phyloP scores from a whole-genome alignment of 2,888 invertebrate species.

The Drosophila prostipennis region DNA sequence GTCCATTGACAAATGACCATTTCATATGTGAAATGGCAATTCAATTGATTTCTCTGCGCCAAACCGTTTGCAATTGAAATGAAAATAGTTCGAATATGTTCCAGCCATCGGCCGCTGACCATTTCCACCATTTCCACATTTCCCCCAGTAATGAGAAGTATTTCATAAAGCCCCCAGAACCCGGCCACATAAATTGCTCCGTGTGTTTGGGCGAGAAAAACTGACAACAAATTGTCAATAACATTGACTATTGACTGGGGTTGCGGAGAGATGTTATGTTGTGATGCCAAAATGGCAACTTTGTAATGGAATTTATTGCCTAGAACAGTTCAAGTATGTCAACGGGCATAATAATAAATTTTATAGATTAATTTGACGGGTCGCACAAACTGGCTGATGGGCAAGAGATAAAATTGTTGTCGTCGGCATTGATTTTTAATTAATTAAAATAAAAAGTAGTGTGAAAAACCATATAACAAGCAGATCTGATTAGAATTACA shows the following conservation, averaged over 20 bases:
- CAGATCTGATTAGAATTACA: not conserved
- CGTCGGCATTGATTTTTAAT: slow-evolving; percentile 11
- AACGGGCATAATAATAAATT: slow-evolving; percentile 73
- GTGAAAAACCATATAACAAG: not conserved
- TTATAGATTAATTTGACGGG: slow-evolving; percentile 67
- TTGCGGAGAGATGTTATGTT: slow-evolving; percentile 52
- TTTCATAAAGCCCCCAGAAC: slow-evolving; percentile 62
- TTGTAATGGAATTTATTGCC: slow-evolving; percentile 66
- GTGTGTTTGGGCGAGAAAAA: slow-evolving; percentile 47
- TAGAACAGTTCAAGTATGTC: slow-evolving; percentile 70
- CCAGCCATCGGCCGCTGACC: slow-evolving; percentile 47
- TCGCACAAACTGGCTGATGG: slow-evolving; percentile 32
- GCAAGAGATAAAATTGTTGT: slow-evolving; percentile 5
- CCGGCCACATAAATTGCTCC: slow-evolving; percentile 63
- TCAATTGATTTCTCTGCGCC: slow-evolving; percentile 73
- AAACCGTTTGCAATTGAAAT: slow-evolving; percentile 76
- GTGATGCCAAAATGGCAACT: slow-evolving; percentile 58
- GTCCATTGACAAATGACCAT: slow-evolving; percentile 79
- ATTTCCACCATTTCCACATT: not conserved
- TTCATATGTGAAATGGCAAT: slow-evolving; percentile 79
- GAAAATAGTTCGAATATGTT: slow-evolving; percentile 78
- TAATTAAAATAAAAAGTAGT: slow-evolving; percentile 2
- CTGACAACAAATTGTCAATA: slow-evolving; percentile 77
- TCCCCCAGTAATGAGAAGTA: slow-evolving; percentile 70
- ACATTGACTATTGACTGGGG: slow-evolving; percentile 59